These are phyloP conservation scores for Urocynchramus pylzowi DNA, from an alignment of 2,113 vertebrate genomes.

Conservation along the genomic window DNA sequence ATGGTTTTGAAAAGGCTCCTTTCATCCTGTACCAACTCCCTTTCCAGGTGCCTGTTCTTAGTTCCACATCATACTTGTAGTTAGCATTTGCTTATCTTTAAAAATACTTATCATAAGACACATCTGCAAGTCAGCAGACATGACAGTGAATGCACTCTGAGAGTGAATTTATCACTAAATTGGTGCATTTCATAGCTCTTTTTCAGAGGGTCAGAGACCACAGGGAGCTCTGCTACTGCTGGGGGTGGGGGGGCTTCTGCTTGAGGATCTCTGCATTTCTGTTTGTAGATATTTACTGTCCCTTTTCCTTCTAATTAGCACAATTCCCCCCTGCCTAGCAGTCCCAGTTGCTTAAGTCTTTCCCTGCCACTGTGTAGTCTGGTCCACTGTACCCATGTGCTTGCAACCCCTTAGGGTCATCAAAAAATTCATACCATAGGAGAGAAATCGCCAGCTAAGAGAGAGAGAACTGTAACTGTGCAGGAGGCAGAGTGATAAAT, in stretches of 20 bases:
- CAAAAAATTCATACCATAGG: neutral
- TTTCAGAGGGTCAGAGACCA: neutral
- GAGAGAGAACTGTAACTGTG: neutral
- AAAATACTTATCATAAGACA: neutral
- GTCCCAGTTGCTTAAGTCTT: neutral
- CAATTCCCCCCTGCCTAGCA: neutral
- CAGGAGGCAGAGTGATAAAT: slow-evolving; percentile 28
- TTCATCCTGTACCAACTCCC: neutral
- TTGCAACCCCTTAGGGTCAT: neutral
- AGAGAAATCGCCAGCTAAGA: neutral
- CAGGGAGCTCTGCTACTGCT: neutral
- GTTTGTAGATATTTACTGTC: neutral
- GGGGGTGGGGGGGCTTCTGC: neutral
- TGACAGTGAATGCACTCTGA: neutral
- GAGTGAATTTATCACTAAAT: neutral
- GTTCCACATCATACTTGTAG: neutral
- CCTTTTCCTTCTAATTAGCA: neutral
- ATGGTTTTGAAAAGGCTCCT: neutral
- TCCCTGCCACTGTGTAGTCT: neutral
- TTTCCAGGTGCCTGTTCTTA: neutral
- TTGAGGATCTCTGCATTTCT: neutral
- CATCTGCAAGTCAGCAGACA: neutral
- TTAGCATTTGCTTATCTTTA: neutral
- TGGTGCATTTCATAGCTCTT: neutral
- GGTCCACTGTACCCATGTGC: neutral